Conservation (phyloP, 2,888 invertebrate species). For the Archips xylosteana region DNA sequence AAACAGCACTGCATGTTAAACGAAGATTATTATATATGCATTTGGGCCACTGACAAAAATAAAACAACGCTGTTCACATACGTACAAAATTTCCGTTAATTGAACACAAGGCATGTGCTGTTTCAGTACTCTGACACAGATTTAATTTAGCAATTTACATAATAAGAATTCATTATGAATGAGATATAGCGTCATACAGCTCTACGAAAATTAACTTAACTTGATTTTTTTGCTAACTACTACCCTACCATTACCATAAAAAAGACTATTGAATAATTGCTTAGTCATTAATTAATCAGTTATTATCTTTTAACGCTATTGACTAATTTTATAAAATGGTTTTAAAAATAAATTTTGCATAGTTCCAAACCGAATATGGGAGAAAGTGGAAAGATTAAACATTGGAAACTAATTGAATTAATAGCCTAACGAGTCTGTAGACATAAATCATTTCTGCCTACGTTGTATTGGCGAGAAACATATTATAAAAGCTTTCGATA, state of each 20-base stretch:
- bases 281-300: slow-evolving; percentile 11
- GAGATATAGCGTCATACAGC: not conserved
- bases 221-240: not conserved
- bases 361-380: slow-evolving; percentile 58
- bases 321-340: slow-evolving; percentile 7
- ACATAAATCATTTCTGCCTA: slow-evolving; percentile 67
- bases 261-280: not conserved
- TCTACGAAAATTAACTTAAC: not conserved
- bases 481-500: slow-evolving; percentile 26
- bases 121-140: slow-evolving; percentile 27
- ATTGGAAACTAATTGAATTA: slow-evolving; percentile 69
- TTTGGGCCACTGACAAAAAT: slow-evolving; percentile 72
- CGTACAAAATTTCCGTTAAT: slow-evolving; percentile 37
- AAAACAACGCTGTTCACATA: slow-evolving; percentile 43
- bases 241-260: not conserved
- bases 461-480: slow-evolving; percentile 55
- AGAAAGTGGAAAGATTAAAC: slow-evolving; percentile 64
- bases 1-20: slow-evolving; percentile 67
- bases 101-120: slow-evolving; percentile 26
- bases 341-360: slow-evolving; percentile 43
- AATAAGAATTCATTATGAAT: slow-evolving; percentile 1
- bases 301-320: not conserved
- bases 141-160: slow-evolving; percentile 24
- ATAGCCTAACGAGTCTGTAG: slow-evolving; percentile 55
- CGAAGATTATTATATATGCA: slow-evolving; percentile 71